Percentiles rank a stretch among this genome's conserved stretches.
Evolutionary conservation across 2,888 invertebrate species (phyloP).

Genomic region (Pristionchus exspectatus): DNA sequence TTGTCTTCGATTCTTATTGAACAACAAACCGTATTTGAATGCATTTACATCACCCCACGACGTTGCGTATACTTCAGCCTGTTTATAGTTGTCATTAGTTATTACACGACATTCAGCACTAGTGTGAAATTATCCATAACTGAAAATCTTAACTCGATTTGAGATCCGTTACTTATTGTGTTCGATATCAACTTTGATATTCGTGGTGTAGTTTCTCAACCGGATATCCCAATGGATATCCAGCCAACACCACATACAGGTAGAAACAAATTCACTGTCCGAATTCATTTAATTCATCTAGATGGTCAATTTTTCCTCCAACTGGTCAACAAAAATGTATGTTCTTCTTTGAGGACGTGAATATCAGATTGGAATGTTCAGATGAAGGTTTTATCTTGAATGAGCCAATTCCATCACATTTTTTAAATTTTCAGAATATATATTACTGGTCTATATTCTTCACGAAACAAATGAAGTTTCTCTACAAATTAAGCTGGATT

Average conservation of each 20-base stretch:
- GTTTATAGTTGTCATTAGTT: background rate
- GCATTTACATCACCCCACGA: constrained; percentile 70
- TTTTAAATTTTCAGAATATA: background rate
- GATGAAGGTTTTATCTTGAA: background rate
- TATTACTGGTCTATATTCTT: background rate
- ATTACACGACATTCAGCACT: background rate
- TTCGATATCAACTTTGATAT: background rate
- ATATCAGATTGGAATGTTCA: background rate
- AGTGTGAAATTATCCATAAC: background rate
- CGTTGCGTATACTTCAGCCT: constrained; percentile 70
- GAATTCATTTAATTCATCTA: background rate
- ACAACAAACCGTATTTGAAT: constrained; percentile 56
- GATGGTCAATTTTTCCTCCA: background rate
- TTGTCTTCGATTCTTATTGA: no score
- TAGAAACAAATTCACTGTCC: background rate
- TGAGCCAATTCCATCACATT: background rate
- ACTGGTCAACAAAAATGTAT: background rate
- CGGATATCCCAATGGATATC: background rate
- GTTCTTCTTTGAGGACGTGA: background rate
- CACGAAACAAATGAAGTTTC: background rate
- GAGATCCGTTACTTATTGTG: background rate
- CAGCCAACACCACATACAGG: background rate
- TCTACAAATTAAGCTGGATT: background rate
- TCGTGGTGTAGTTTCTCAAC: background rate
- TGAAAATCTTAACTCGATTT: background rate